Evolutionary conservation across 2,888 invertebrate genomes (phyloP), one percentile per base, ranked within the genome.

Genomic region (Coronaproctus castanopsis): DNA sequence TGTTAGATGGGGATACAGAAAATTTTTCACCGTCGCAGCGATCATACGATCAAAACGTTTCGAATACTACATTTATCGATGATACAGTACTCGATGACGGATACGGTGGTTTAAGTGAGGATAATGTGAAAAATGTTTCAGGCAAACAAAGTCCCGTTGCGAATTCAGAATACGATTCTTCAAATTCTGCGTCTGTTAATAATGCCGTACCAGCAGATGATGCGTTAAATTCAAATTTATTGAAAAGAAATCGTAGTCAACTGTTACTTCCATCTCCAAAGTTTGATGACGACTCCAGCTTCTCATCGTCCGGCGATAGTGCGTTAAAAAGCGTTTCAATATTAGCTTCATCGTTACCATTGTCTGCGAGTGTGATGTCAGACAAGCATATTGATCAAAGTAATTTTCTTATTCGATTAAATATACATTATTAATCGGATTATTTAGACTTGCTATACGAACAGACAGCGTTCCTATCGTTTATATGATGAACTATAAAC

Each of bases 1-100:
- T 70, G 20, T 58, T 66, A 57, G 57, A 55, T 63, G 51, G 65
- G 65, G 14, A 14, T 10, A 52, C 14, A n/a, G n/a, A 22, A 8
- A 14, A 8, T 21, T 21, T 21, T 21, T 8, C 14, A 14, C 1
- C 52, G 3, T 57, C 22, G 14, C 5, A 5, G 8, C 8, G 5
- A 36, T 36, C 36, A 14, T 36, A 36, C 14, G 36, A 8, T 36
- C 8, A 36, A 8, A 14, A 36, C 5, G 36, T 36, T 14, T 36
- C 36, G 14, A 8, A 8, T 5, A 8, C 36, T 5, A 8, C 36
- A 14, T 36, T 36, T 14, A 36, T 36, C 5, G 14, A 36, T 14
- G 36, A 36, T 14, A 36, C 36, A 36, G 36, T 36, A 8, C 8
- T 8, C 5, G 14, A 8, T 14, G 36, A 36, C 14, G 14, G 14